phyloP scores from a whole-genome alignment of 2,797 vertebrate species.

The Clarias fuscus region DNA sequence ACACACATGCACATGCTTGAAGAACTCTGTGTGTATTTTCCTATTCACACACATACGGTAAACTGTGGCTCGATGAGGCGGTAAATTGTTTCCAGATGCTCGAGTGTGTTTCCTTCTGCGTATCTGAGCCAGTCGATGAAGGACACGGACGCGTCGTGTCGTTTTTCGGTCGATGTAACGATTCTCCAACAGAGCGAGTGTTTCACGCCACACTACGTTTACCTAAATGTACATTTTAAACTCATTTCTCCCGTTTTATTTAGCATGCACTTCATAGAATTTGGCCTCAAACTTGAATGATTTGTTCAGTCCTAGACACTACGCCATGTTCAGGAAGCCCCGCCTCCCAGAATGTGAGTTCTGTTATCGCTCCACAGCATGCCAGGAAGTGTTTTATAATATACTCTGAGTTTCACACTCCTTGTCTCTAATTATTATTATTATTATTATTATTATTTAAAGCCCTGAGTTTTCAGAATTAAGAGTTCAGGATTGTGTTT shows the following conservation, averaged over 20 bases:
- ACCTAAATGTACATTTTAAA: background rate
- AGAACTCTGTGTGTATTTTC: background rate
- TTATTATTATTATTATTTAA: too few relatives aligned
- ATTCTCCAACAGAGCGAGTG: slow-evolving; percentile 23
- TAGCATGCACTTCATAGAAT: background rate
- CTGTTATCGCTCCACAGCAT: background rate
- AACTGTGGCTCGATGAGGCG: slow-evolving; percentile 11
- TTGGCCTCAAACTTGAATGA: background rate
- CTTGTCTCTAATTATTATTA: too few relatives aligned
- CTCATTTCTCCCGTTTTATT: background rate
- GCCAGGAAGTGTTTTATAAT: background rate
- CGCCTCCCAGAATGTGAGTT: background rate
- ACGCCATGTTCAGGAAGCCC: background rate
- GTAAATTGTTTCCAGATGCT: slow-evolving; percentile 30
- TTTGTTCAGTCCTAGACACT: background rate
- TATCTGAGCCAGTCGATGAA: slow-evolving; percentile 29
- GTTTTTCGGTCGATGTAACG: slow-evolving; percentile 28
- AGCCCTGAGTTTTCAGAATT: too few relatives aligned
- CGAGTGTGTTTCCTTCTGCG: slow-evolving; percentile 35
- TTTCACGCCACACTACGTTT: background rate
- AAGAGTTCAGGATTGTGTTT: too few relatives aligned
- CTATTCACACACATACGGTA: background rate
- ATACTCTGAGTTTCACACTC: too few relatives aligned
- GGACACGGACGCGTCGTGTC: background rate
- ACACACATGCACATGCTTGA: background rate